Evolutionary conservation across 2,797 vertebrate genomes (phyloP).

Genomic region (Schizopygopsis pylzovi): DNA sequence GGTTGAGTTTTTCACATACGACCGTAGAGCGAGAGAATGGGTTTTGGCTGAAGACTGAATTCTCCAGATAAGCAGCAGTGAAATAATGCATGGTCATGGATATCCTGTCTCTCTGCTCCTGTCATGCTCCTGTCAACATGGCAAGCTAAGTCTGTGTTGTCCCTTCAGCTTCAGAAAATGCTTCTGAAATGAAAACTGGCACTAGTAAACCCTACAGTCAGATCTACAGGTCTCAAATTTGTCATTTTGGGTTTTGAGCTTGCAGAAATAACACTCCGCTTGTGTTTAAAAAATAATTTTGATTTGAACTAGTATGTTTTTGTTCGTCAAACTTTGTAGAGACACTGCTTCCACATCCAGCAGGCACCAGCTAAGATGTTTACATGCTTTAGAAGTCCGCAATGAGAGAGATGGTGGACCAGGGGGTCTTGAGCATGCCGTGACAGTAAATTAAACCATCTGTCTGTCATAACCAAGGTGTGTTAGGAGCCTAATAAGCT

Average conservation of each 20-base stretch:
- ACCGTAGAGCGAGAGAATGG: neutral
- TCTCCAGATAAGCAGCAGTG: constrained; percentile 42
- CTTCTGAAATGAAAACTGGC: neutral
- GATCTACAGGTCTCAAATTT: neutral
- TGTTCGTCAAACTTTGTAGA: neutral
- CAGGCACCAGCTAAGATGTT: neutral
- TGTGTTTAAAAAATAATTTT: neutral
- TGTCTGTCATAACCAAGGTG: constrained; percentile 32
- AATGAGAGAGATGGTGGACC: neutral
- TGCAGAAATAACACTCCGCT: neutral
- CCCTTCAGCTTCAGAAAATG: neutral
- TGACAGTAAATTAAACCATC: constrained; percentile 49
- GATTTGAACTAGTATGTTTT: neutral
- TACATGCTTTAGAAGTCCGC: constrained; percentile 15
- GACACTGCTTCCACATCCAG: neutral
- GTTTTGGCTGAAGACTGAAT: constrained; percentile 13
- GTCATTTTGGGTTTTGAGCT: neutral
- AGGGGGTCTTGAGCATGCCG: constrained; percentile 18
- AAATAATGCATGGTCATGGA: constrained; percentile 45
- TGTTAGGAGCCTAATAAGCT: constrained; percentile 18
- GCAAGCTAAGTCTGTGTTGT: neutral
- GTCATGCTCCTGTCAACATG: constrained; percentile 20
- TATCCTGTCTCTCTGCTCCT: constrained; percentile 44
- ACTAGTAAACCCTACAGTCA: neutral
- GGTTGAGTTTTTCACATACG: neutral